These are phyloP conservation scores for Lissonota sp. DNA, from an alignment of 2,888 invertebrate genomes.

Conservation along the genomic window DNA sequence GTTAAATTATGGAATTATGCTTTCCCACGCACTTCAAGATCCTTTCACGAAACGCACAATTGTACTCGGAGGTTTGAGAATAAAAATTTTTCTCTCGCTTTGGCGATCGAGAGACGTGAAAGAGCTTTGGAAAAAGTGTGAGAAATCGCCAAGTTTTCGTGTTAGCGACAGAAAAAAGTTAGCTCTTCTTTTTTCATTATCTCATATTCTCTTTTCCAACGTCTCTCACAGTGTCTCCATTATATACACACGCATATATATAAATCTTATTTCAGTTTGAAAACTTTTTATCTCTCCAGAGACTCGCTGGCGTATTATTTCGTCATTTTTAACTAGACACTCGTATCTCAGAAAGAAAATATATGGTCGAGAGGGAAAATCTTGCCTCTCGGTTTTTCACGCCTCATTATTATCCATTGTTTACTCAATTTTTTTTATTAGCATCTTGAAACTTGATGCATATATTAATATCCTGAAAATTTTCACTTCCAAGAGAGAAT, in stretches of 20 bases:
- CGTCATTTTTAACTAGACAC: slow-evolving; percentile 67
- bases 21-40: too few species aligned
- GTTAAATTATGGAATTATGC: too few species aligned
- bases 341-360: slow-evolving; percentile 11
- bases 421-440: background rate
- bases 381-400: slow-evolving; percentile 8
- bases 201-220: background rate
- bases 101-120: slow-evolving; percentile 14
- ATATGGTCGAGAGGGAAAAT: slow-evolving; percentile 16
- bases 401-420: slow-evolving; percentile 16
- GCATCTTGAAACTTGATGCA: background rate
- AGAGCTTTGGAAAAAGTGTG: slow-evolving; percentile 7
- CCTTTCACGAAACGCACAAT: too few species aligned
- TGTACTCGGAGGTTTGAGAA: background rate
- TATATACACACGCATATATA: background rate
- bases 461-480: background rate
- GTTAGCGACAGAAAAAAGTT: slow-evolving; percentile 33
- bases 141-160: slow-evolving; percentile 38
- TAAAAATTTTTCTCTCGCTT: slow-evolving; percentile 8
- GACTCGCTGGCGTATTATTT: slow-evolving; percentile 63
- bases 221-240: slow-evolving; percentile 9
- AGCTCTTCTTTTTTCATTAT: slow-evolving; percentile 11
- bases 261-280: slow-evolving; percentile 35
- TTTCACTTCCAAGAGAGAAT: too few species aligned
- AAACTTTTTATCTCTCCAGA: slow-evolving; percentile 59